phyloP scores from a whole-genome alignment of 2,113 vertebrate species.

The Bos indicus region DNA sequence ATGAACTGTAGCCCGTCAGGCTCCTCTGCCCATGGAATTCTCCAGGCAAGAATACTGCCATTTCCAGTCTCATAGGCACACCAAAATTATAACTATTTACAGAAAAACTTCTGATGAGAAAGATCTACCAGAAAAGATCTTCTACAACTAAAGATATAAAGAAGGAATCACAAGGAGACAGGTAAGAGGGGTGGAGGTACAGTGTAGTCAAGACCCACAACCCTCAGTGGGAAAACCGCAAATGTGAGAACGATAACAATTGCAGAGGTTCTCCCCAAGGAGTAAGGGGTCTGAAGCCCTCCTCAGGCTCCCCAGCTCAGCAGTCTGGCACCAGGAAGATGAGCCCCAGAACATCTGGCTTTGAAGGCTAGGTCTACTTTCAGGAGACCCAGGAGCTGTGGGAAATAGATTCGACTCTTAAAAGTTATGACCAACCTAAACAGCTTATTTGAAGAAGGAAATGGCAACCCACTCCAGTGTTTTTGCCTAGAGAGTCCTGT shows the following conservation, averaged over 20 bases:
- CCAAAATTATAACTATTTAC: background rate
- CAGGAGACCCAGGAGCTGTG: background rate
- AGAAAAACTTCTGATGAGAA: background rate
- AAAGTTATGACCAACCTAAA: background rate
- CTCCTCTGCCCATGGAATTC: background rate
- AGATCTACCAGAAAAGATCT: background rate
- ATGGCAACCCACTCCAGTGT: background rate
- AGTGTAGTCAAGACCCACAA: background rate
- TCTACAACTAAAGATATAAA: background rate
- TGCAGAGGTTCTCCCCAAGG: background rate
- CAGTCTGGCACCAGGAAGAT: background rate
- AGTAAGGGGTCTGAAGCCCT: no score
- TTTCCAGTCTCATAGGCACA: background rate
- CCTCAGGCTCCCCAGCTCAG: background rate
- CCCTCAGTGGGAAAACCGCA: background rate
- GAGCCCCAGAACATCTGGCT: background rate
- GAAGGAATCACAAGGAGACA: background rate
- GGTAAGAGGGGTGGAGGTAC: background rate
- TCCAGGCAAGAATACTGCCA: background rate
- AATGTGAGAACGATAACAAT: background rate
- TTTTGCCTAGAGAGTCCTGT: background rate
- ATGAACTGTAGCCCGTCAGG: background rate
- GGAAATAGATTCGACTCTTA: background rate
- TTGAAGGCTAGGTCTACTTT: background rate
- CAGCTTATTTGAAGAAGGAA: background rate